phyloP scores from a whole-genome alignment of 2,797 vertebrate genomes.

The Merluccius polli region DNA sequence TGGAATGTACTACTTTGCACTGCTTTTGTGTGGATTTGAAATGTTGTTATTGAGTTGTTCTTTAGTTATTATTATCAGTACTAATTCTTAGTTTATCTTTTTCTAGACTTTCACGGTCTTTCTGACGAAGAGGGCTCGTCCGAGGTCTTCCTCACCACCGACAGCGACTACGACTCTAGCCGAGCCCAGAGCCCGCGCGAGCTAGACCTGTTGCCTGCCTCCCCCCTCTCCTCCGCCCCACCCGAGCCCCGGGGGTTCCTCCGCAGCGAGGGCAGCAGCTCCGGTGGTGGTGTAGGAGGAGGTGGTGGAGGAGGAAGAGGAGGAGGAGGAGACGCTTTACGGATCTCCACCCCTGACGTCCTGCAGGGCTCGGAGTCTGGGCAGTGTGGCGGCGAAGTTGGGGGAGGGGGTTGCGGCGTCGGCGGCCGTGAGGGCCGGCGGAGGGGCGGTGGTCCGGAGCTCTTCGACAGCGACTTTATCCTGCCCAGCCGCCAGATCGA shows the following conservation, averaged over 20 bases:
- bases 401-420: slow-evolving; percentile 45
- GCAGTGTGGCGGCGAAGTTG: slow-evolving; percentile 44
- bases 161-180: slow-evolving; percentile 88
- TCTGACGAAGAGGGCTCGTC: slow-evolving; percentile 88
- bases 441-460: slow-evolving; percentile 59
- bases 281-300: slow-evolving; percentile 50
- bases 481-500: slow-evolving; percentile 89
- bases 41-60: not conserved
- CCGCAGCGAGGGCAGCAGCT: slow-evolving; percentile 63
- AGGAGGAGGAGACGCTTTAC: slow-evolving; percentile 47
- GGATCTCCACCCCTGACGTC: slow-evolving; percentile 73
- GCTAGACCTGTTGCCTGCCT: slow-evolving; percentile 80
- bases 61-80: not conserved
- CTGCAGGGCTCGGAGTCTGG: slow-evolving; percentile 74
- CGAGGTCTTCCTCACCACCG: slow-evolving; percentile 87
- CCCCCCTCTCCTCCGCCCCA: slow-evolving; percentile 58
- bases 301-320: slow-evolving; percentile 45
- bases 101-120: slow-evolving; percentile 67
- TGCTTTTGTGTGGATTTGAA: not conserved
- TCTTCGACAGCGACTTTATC: slow-evolving; percentile 88
- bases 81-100: not conserved
- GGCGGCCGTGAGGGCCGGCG: slow-evolving; percentile 8
- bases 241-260: slow-evolving; percentile 52
- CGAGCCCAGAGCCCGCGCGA: slow-evolving; percentile 85
- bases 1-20: not conserved